phyloP scores from a whole-genome alignment of 2,888 invertebrate species.

The Caenorhabditis imperialis region DNA sequence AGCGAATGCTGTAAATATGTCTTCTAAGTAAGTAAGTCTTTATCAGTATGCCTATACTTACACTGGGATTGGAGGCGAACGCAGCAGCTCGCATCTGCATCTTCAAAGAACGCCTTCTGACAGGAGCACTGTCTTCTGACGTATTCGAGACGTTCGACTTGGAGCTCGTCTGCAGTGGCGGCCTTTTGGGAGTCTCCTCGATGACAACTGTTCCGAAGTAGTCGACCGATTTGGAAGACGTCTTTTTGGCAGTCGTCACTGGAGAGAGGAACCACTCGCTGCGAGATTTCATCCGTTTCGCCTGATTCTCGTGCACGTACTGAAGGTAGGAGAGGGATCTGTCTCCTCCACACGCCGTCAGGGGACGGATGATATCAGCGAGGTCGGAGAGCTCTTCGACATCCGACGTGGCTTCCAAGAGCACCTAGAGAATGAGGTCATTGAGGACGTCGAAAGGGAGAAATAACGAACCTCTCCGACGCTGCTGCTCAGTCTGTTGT shows the following conservation, averaged over 20 bases:
- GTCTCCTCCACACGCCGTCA: slow-evolving; percentile 62
- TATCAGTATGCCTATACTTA: too few species aligned
- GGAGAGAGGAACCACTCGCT: slow-evolving; percentile 86
- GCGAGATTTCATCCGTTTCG: slow-evolving; percentile 94
- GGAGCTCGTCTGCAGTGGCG: slow-evolving; percentile 39
- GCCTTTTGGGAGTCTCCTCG: slow-evolving; percentile 17
- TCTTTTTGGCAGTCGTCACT: slow-evolving; percentile 50
- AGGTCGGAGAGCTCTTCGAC: slow-evolving; percentile 59
- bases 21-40: too few species aligned
- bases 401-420: slow-evolving; percentile 61
- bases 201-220: slow-evolving; percentile 31
- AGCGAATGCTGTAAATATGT: slow-evolving; percentile 62
- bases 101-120: slow-evolving; percentile 43
- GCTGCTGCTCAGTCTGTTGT: slow-evolving; percentile 63
- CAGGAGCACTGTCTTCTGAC: slow-evolving; percentile 18
- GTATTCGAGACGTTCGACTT: slow-evolving; percentile 43
- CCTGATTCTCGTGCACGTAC: slow-evolving; percentile 95
- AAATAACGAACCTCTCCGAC: slow-evolving; percentile 59
- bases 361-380: slow-evolving; percentile 54
- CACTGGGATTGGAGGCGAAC: slow-evolving; percentile 45
- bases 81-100: slow-evolving; percentile 49
- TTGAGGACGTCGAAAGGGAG: background rate
- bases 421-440: slow-evolving; percentile 50
- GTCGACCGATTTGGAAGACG: slow-evolving; percentile 67
- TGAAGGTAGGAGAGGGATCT: slow-evolving; percentile 87